A percentile compares a stretch with the other conserved stretches of the same genome.
These are phyloP conservation scores for Phrynocephalus forsythii DNA, from an alignment of 2,797 vertebrate genomes.

Conservation along the genomic window DNA sequence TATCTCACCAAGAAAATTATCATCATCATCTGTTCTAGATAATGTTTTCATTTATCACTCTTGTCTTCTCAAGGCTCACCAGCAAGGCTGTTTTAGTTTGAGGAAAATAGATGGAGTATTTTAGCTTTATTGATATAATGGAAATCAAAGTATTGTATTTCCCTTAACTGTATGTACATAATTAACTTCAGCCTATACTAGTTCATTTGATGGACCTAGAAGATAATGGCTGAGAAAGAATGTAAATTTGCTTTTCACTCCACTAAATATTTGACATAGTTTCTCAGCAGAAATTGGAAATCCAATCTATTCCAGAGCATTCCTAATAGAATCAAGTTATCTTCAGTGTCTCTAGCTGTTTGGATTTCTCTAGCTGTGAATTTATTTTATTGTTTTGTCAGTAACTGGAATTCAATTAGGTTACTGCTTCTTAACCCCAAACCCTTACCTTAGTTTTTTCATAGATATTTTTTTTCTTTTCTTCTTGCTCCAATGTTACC, in stretches of 20 bases:
- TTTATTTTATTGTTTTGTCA: neutral
- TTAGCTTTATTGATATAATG: slow-evolving; percentile 1
- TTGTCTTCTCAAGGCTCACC: neutral
- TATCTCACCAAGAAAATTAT: slow-evolving; percentile 2
- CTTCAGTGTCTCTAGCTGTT: neutral
- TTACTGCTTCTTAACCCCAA: neutral
- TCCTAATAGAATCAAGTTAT: neutral
- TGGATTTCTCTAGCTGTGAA: neutral
- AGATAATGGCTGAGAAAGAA: slow-evolving; percentile 9
- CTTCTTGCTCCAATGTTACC: no score
- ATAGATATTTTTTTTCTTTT: no score
- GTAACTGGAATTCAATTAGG: neutral
- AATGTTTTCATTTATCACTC: neutral
- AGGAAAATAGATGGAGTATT: neutral
- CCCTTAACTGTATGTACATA: neutral
- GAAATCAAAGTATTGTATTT: slow-evolving; percentile 3
- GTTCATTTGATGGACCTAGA: slow-evolving; percentile 13
- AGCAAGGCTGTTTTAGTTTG: neutral
- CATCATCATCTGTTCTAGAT: neutral
- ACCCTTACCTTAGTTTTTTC: neutral
- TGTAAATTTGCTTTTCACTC: neutral
- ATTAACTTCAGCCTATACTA: neutral
- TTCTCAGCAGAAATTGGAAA: neutral
- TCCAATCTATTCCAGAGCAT: neutral
- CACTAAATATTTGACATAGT: neutral